phyloP scores from a whole-genome alignment of 2,113 vertebrate genomes.

The Xenopus borealis region DNA sequence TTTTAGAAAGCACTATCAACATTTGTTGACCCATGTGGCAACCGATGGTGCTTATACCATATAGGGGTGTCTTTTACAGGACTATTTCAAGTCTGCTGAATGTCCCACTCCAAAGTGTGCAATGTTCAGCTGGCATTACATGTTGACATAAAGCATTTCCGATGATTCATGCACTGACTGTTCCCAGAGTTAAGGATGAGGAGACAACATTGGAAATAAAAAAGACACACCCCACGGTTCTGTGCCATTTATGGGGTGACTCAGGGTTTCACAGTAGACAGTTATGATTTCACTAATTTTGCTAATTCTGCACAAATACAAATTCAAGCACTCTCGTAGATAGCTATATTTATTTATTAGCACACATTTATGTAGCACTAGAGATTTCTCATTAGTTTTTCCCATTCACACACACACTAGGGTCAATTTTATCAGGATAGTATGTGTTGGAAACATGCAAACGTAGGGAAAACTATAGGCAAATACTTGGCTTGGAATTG shows the following conservation, averaged over 20 bases:
- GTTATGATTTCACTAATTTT: not conserved
- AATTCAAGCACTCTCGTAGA: not conserved
- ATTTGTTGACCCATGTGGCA: no score
- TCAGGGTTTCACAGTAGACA: slow-evolving; percentile 10
- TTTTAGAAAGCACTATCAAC: no score
- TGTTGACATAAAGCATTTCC: slow-evolving; percentile 1
- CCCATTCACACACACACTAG: no score
- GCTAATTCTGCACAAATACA: slow-evolving; percentile 4
- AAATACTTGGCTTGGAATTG: no score
- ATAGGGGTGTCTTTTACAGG: no score
- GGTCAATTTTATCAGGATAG: no score
- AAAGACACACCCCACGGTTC: slow-evolving; percentile 10
- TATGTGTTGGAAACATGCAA: no score
- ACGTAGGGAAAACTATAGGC: no score
- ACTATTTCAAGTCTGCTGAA: not conserved
- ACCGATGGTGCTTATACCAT: no score
- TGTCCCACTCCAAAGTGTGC: not conserved
- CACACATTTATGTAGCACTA: no score
- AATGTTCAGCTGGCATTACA: not conserved
- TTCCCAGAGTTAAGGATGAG: not conserved
- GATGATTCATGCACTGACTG: slow-evolving; percentile 20
- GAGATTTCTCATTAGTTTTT: no score
- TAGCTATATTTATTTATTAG: no score
- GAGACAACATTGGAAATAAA: slow-evolving; percentile 7
- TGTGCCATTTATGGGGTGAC: not conserved